Evolutionary conservation across 2,113 vertebrate genomes (phyloP).

Genomic region (Patagioenas fasciata): DNA sequence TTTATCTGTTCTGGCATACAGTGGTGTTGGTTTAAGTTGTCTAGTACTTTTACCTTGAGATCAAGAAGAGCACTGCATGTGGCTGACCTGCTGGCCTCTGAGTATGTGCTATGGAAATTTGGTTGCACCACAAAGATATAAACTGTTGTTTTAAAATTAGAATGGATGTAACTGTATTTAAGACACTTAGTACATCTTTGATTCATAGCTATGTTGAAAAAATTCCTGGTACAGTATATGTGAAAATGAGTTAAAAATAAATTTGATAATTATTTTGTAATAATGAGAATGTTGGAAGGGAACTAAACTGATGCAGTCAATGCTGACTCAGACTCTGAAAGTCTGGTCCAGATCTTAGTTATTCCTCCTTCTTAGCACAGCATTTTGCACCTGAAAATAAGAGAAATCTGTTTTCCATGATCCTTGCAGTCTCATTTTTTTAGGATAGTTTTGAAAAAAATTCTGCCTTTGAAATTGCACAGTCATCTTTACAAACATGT

Average conservation of each 20-base stretch:
- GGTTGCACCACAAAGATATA: fast-evolving
- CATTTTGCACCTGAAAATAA: background rate
- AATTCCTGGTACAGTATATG: background rate
- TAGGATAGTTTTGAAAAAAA: background rate
- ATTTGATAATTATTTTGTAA: background rate
- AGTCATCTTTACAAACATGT: background rate
- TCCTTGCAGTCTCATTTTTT: background rate
- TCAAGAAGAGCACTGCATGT: background rate
- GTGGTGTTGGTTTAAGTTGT: background rate
- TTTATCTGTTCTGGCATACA: background rate
- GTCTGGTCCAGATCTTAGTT: background rate
- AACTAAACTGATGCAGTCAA: background rate
- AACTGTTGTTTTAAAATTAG: background rate
- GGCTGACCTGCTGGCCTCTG: background rate
- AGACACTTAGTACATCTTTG: background rate
- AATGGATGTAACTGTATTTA: background rate
- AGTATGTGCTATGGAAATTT: background rate
- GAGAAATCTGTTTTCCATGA: background rate
- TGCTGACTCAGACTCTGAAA: background rate
- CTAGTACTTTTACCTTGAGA: background rate
- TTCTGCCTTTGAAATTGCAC: background rate
- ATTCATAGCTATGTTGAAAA: background rate
- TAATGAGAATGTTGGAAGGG: background rate
- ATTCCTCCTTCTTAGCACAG: background rate
- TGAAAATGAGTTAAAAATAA: background rate